These are phyloP conservation scores for Triplophysa siluroides DNA, from an alignment of 2,113 vertebrate species.

Conservation along the genomic window DNA sequence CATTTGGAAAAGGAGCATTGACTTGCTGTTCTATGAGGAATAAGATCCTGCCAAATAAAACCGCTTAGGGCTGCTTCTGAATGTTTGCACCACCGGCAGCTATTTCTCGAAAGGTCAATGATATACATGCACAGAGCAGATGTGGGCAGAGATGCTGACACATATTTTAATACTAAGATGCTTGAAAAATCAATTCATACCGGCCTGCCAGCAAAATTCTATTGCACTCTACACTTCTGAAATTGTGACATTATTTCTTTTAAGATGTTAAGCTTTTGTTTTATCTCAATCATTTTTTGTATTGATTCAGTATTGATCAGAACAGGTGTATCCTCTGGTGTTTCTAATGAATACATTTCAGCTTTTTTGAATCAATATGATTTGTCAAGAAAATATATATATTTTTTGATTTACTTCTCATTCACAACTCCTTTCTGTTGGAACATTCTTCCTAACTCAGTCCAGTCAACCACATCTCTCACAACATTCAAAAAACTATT, in stretches of 20 bases:
- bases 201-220: conserved; percentile 18
- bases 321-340: background rate
- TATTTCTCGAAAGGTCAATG: conserved; percentile 52
- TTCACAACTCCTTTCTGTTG: too few species aligned
- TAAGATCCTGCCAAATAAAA: conserved; percentile 41
- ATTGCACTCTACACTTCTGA: background rate
- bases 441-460: too few species aligned
- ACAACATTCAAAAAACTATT: too few species aligned
- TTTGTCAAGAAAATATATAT: background rate
- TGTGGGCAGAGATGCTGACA: conserved; percentile 33
- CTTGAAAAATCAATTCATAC: conserved; percentile 25
- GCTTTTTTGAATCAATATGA: too few species aligned
- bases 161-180: conserved; percentile 25
- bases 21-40: conserved; percentile 20
- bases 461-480: too few species aligned
- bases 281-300: too few species aligned
- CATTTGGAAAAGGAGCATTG: conserved; percentile 21
- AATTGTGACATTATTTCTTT: background rate
- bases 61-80: conserved; percentile 27
- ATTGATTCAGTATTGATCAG: background rate
- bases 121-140: conserved; percentile 29
- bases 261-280: too few species aligned
- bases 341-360: too few species aligned
- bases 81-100: conserved; percentile 29
- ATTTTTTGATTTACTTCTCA: too few species aligned